Percentiles rank a stretch among this genome's conserved stretches.
Evolutionary conservation across 2,888 invertebrate species (phyloP).

Genomic region (Eremobia ochroleuca): DNA sequence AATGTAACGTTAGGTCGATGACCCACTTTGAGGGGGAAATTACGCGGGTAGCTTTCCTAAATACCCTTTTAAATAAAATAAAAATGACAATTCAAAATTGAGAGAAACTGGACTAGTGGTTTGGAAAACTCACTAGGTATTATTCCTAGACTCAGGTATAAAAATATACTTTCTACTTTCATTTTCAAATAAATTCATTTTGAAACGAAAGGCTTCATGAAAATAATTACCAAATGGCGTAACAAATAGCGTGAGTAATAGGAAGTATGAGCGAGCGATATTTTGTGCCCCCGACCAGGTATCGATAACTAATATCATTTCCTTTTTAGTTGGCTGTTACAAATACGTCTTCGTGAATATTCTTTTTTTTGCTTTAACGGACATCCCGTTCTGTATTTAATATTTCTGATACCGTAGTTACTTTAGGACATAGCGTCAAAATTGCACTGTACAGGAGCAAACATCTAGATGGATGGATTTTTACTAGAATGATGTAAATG

Average conservation of each 20-base stretch:
- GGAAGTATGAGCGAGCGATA: conserved; percentile 18
- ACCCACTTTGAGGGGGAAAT: not conserved
- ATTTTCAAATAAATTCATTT: not conserved
- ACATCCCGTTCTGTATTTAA: not conserved
- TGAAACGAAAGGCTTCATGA: conserved; percentile 3
- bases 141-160: not conserved
- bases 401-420: not conserved
- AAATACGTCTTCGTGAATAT: not conserved
- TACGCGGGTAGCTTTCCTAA: not conserved
- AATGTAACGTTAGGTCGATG: not conserved
- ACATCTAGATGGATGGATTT: not conserved
- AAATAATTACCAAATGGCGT: not conserved
- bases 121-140: not conserved
- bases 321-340: conserved; percentile 17
- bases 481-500: not conserved
- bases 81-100: not conserved
- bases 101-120: no score
- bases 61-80: not conserved
- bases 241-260: conserved; percentile 5
- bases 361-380: not conserved
- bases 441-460: not conserved
- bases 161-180: not conserved
- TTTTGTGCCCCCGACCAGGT: not conserved
- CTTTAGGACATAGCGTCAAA: not conserved
- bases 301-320: conserved; percentile 35